These are phyloP conservation scores for Rhinogobius similis DNA, from an alignment of 2,113 vertebrate genomes.

Conservation along the genomic window DNA sequence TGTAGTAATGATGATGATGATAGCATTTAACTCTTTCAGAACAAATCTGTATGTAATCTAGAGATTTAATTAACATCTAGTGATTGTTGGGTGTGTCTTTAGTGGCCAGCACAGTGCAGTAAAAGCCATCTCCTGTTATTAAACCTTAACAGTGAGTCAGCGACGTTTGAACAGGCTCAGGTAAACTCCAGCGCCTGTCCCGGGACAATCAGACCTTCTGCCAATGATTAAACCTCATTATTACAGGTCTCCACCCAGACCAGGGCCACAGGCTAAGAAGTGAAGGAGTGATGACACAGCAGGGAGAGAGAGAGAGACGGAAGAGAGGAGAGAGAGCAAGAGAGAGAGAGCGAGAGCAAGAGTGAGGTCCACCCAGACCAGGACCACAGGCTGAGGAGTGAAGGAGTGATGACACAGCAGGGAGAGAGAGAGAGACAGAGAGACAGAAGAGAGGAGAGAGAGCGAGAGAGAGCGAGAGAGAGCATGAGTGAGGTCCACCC, in stretches of 20 bases:
- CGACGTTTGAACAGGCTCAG: background rate
- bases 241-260: background rate
- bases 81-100: background rate
- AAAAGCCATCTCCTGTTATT: background rate
- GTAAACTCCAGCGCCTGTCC: slow-evolving; percentile 31
- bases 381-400: background rate
- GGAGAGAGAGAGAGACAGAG: too few species aligned
- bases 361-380: too few species aligned
- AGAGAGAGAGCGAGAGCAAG: too few species aligned
- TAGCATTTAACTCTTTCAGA: background rate
- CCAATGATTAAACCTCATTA: slow-evolving; percentile 42
- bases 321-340: too few species aligned
- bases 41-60: background rate
- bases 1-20: background rate
- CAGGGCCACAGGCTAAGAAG: background rate
- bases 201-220: slow-evolving; percentile 1
- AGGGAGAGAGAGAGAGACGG: too few species aligned
- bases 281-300: too few species aligned
- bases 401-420: too few species aligned
- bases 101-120: background rate
- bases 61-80: background rate
- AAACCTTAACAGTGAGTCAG: slow-evolving; percentile 8
- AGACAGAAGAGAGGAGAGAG: too few species aligned
- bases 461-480: background rate
- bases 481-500: too few species aligned